These are phyloP conservation scores for Oscheius sp. DNA, from an alignment of 1,140 invertebrate genomes.

Conservation along the genomic window DNA sequence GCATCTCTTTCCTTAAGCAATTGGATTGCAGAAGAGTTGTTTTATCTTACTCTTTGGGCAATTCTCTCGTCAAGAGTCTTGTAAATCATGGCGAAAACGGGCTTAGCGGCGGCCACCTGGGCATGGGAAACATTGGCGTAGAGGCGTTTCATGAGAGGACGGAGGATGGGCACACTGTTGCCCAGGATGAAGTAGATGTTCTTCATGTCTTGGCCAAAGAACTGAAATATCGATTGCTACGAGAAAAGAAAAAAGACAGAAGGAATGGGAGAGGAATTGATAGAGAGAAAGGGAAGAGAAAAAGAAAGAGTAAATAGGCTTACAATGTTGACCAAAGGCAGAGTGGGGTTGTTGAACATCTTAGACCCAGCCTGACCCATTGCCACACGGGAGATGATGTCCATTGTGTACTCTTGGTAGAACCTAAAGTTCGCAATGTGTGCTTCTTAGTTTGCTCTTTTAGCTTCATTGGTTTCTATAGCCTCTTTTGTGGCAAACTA, in stretches of 20 bases:
- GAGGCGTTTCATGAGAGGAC: neutral
- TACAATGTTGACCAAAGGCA: neutral
- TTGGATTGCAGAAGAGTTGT: neutral
- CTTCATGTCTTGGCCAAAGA: neutral
- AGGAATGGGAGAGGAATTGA: no score
- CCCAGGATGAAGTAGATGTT: neutral
- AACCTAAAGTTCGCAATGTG: no score
- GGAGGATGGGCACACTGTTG: neutral
- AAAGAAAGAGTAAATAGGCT: no score
- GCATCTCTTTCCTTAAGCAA: conserved; percentile 6
- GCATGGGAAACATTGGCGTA: neutral
- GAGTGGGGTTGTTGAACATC: conserved; percentile 18
- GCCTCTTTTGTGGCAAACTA: no score
- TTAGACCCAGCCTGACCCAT: conserved; percentile 19
- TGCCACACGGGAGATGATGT: conserved; percentile 32
- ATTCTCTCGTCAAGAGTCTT: neutral
- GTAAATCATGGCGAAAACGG: neutral
- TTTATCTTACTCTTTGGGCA: neutral
- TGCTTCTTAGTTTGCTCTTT: no score
- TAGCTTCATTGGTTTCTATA: no score
- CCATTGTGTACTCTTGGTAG: conserved; percentile 34
- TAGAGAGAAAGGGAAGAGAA: no score
- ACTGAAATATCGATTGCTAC: neutral
- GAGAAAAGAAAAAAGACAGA: no score
- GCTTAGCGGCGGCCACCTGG: neutral